phyloP scores from a whole-genome alignment of 2,888 invertebrate species.

The Dasypolia templi region DNA sequence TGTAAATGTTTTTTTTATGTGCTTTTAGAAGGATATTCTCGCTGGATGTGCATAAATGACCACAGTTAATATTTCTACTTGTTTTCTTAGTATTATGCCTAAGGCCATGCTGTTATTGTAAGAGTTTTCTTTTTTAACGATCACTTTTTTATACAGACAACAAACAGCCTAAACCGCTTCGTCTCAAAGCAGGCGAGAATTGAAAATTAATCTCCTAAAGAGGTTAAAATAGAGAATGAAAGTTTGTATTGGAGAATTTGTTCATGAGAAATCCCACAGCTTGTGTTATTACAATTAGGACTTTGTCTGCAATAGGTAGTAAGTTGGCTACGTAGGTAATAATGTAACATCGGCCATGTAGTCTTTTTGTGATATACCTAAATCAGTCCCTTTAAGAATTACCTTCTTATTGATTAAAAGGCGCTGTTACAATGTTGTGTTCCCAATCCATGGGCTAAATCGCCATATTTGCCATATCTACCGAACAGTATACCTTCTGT shows the following conservation, averaged over 20 bases:
- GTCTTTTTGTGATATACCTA: too few relatives aligned
- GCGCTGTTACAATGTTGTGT: background rate
- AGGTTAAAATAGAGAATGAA: too few relatives aligned
- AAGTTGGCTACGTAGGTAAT: background rate
- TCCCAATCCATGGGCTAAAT: background rate
- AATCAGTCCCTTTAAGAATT: background rate
- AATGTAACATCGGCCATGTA: background rate
- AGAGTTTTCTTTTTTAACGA: too few relatives aligned
- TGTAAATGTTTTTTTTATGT: background rate
- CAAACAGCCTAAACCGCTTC: too few relatives aligned
- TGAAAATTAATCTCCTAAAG: too few relatives aligned
- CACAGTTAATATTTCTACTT: background rate
- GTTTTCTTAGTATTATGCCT: background rate
- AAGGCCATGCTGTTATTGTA: background rate
- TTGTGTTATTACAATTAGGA: background rate
- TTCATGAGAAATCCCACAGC: too few relatives aligned
- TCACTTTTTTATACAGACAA: too few relatives aligned
- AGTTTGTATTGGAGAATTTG: too few relatives aligned
- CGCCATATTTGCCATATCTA: background rate
- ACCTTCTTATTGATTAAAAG: background rate
- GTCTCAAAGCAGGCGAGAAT: too few relatives aligned
- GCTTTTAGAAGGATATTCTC: background rate
- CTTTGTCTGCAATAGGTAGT: background rate
- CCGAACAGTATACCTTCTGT: background rate
- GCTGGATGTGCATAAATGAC: background rate